These are phyloP conservation scores for Alentia gelatinosa DNA, from an alignment of 2,888 invertebrate species.

Conservation along the genomic window DNA sequence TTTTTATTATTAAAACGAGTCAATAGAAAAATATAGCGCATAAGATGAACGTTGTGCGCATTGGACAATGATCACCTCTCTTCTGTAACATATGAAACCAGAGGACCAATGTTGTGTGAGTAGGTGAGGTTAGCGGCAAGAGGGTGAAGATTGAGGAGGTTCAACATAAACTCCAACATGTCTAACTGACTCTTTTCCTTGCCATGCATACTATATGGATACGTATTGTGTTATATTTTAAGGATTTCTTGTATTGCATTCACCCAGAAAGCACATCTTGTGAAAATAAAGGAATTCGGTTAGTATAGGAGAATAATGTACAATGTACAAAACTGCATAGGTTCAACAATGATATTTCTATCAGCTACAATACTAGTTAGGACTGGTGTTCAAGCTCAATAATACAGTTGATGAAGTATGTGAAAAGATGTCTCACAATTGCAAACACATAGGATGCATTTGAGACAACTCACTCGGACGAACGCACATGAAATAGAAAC, in stretches of 20 bases:
- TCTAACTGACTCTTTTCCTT: background rate
- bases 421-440: background rate
- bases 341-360: background rate
- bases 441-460: background rate
- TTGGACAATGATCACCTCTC: background rate
- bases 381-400: background rate
- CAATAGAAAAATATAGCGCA: conserved; percentile 22
- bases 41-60: background rate
- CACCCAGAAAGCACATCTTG: background rate
- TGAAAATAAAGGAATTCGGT: background rate
- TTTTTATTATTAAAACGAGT: conserved; percentile 24
- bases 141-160: background rate
- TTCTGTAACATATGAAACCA: background rate
- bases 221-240: background rate
- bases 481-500: background rate
- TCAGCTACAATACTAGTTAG: background rate
- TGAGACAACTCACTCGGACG: background rate
- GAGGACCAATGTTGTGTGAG: background rate
- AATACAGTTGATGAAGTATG: background rate
- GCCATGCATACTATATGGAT: background rate
- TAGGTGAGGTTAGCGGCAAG: background rate
- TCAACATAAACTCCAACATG: background rate
- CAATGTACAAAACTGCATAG: background rate
- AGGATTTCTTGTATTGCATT: background rate
- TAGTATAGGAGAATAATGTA: background rate